A percentile compares a stretch with the other conserved stretches of the same genome.
These are phyloP conservation scores for Dromiciops gliroides DNA, from an alignment of 2,113 vertebrate species.

Conservation along the genomic window DNA sequence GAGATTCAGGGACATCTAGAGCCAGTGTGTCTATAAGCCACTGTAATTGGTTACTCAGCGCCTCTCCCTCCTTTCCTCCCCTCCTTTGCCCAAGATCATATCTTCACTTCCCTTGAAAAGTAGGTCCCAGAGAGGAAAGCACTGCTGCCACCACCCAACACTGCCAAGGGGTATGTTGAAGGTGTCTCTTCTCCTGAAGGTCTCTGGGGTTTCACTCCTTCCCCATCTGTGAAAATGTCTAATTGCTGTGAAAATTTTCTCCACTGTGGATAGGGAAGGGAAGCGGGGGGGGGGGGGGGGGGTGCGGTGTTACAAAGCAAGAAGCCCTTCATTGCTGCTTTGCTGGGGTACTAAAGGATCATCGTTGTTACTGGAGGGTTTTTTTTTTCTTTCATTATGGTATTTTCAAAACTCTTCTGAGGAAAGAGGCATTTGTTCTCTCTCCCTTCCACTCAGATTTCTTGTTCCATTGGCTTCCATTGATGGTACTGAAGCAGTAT, in stretches of 20 bases:
- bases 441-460: too few species aligned
- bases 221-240: constrained; percentile 67
- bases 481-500: too few species aligned
- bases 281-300: background rate
- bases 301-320: background rate
- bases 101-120: background rate
- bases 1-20: background rate
- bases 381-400: too few species aligned
- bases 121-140: background rate
- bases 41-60: background rate
- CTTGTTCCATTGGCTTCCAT: background rate
- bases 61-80: background rate
- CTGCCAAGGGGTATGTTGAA: background rate
- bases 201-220: constrained; percentile 59
- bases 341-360: background rate
- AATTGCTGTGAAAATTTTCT: constrained; percentile 70
- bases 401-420: background rate
- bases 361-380: background rate
- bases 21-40: background rate
- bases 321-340: background rate
- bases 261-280: background rate
- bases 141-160: background rate
- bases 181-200: background rate
- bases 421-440: background rate
- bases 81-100: background rate